Evolutionary conservation across 1,140 invertebrate genomes (phyloP).

Genomic region (Drosophila trapezifrons): DNA sequence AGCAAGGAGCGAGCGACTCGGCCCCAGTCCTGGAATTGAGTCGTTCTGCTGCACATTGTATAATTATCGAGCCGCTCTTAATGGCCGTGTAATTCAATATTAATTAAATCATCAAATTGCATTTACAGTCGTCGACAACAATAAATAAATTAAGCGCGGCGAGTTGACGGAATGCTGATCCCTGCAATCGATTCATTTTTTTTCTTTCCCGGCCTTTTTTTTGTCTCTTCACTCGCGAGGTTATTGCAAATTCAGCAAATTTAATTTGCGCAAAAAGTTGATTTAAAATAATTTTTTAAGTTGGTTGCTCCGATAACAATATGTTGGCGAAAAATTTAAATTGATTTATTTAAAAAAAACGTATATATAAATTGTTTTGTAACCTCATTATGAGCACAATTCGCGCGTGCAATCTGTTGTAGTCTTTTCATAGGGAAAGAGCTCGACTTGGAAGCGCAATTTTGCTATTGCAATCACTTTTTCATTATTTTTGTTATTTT

Average conservation of each 20-base stretch:
- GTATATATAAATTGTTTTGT: conserved; percentile 50
- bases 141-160: conserved; percentile 74
- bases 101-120: conserved; percentile 81
- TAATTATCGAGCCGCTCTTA: conserved; percentile 56
- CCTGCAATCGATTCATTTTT: conserved; percentile 59
- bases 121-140: conserved; percentile 63
- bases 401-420: conserved; percentile 54
- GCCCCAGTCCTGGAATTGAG: conserved; percentile 46
- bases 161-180: conserved; percentile 70
- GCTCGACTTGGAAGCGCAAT: conserved; percentile 50
- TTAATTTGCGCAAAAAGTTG: conserved; percentile 57
- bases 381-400: conserved; percentile 67
- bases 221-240: conserved; percentile 25
- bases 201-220: conserved; percentile 15
- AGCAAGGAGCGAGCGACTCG: conserved; percentile 11
- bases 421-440: conserved; percentile 26
- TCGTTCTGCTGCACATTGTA: conserved; percentile 62
- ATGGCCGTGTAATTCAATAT: conserved; percentile 74
- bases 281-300: conserved; percentile 34
- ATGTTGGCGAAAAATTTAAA: conserved; percentile 67
- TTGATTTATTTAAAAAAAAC: conserved; percentile 57
- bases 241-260: conserved; percentile 73
- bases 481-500: conserved; percentile 41
- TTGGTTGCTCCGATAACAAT: conserved; percentile 57
- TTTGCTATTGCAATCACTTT: conserved; percentile 59